A percentile compares a stretch with the other conserved stretches of the same genome.
phyloP scores from a whole-genome alignment of 2,113 vertebrate genomes.

The Lepus timidus region DNA sequence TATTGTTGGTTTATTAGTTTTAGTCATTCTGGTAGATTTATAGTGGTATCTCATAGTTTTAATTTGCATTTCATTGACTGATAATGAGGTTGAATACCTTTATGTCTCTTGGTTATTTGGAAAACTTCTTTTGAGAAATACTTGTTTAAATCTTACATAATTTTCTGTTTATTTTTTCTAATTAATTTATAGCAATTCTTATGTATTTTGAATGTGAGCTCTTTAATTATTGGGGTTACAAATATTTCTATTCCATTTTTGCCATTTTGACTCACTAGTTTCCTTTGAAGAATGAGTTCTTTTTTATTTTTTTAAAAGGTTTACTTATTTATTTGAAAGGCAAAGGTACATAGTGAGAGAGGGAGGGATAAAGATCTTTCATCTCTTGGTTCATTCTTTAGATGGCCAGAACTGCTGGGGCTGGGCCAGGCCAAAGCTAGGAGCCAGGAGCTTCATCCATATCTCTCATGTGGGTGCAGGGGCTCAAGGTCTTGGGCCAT shows the following conservation, averaged over 20 bases:
- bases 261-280: no score
- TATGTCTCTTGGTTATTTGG: conserved; percentile 14
- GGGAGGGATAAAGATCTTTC: no score
- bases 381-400: no score
- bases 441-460: no score
- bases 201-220: neutral
- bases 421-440: no score
- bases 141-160: neutral
- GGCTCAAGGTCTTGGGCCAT: no score
- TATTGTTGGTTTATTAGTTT: neutral
- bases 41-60: neutral
- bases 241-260: neutral
- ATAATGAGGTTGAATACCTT: conserved; percentile 4
- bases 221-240: neutral
- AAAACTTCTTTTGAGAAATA: conserved; percentile 2
- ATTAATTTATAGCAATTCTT: conserved; percentile 25
- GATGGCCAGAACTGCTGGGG: no score
- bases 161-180: conserved; percentile 18
- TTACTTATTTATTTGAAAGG: no score
- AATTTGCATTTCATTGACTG: conserved; percentile 15
- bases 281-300: no score
- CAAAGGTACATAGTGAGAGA: no score
- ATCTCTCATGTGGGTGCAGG: no score
- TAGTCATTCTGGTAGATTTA: neutral
- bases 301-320: no score